Base-by-base conservation (phyloP, 23 tunicate genomes). In the Pegea sp. region DNA sequence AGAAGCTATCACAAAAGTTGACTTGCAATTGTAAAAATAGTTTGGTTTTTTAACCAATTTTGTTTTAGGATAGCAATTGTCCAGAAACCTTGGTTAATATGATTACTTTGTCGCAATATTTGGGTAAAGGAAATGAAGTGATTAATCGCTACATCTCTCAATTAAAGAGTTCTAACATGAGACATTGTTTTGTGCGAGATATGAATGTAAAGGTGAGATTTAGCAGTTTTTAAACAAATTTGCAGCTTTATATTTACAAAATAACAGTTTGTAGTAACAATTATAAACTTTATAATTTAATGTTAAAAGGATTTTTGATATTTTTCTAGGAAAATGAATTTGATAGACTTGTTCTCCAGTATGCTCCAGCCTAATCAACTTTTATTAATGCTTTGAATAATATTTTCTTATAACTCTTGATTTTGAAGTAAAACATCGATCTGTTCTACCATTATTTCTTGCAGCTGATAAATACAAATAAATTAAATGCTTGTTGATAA, bases 1-100 rank as follows among this genome's bases (percentile, higher is more conserved):
- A 30, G 93, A 89, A 66, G 98, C 98, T 2, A 77, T 71, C 72
- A 84, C 77, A 8, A 8, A 38, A 38, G 46, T 38, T 8, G 46
- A 8, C 16, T 38, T 8, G 46, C 11, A 38, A 38, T 38, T 38
- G 16, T 16, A 38, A 38, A 8, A 38, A 11, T 38, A 38, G 16
- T 38, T 38, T 8, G 46, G 11, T 38, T 8, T 38, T 38, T 38
- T 8, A 38, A n/a, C n/a, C n/a, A n/a, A n/a, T n/a, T 8, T 8
- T 16, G 5, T 34, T 24, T 1, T 57, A 71, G 65, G 90, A 87
- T 54, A 76, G 79, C 66, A 87, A 87, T 32, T 87, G 74, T 33
- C 61, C 97, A 3, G 89, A 87, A 48, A 87, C 97, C 8, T 55
- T 87, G 44, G 65, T 87, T 31, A 87, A 87, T 58, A 76, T 75